These are phyloP conservation scores for Nyctereutes procyonoides DNA, from an alignment of 2,113 vertebrate genomes.

Conservation along the genomic window DNA sequence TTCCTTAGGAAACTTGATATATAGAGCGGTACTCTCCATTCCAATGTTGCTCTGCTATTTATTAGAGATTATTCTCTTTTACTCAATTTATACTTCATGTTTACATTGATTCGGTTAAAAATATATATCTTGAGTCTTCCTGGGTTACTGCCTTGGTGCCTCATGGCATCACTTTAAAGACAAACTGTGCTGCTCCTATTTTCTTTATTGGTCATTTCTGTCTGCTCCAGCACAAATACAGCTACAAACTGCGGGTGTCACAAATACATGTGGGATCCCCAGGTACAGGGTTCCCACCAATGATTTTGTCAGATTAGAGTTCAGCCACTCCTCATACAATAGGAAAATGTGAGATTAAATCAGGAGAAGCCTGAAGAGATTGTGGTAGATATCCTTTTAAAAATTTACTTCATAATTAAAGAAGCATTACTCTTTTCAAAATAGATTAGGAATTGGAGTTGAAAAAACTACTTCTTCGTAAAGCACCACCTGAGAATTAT, in stretches of 20 bases:
- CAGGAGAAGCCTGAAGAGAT: not conserved
- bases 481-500: constrained; percentile 14
- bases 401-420: not conserved
- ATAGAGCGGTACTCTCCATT: not conserved
- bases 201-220: constrained; percentile 44
- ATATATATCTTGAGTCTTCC: constrained; percentile 13
- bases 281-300: constrained; percentile 3
- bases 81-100: not conserved
- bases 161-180: constrained; percentile 10
- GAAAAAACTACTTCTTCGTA: constrained; percentile 26
- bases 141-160: not conserved
- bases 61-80: constrained; percentile 8
- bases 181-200: not conserved
- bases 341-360: not conserved
- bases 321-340: not conserved
- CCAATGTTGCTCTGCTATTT: not conserved
- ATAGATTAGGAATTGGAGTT: not conserved
- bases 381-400: not conserved
- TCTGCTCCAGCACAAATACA: not conserved
- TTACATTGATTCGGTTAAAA: not conserved
- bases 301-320: not conserved
- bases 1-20: not conserved
- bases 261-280: constrained; percentile 16
- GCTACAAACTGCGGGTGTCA: not conserved
- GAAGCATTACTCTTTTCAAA: constrained; percentile 17